A percentile compares a stretch with the other conserved stretches of the same genome.
Conservation (phyloP, 2,113 vertebrate species). For the Junco hyemalis region DNA sequence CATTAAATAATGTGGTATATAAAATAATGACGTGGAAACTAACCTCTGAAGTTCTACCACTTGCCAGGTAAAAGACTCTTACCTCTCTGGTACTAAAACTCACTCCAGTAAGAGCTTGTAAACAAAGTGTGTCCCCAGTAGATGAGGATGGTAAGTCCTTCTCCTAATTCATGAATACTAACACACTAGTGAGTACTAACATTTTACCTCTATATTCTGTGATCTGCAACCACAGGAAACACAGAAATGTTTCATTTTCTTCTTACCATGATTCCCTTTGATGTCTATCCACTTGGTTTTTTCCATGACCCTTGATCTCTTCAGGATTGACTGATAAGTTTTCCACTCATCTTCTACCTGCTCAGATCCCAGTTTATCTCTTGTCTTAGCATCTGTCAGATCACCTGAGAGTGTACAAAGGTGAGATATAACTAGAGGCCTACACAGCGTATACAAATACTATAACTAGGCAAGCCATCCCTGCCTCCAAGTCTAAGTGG, state of each 20-base stretch:
- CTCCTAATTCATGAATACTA: not conserved
- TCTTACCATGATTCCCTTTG: slow-evolving; percentile 94
- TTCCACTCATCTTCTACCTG: slow-evolving; percentile 95
- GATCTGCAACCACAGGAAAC: not conserved
- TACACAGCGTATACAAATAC: not conserved
- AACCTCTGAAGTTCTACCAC: not conserved
- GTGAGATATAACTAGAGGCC: not conserved
- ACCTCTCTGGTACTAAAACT: not conserved
- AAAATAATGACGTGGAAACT: not conserved
- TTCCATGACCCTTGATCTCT: slow-evolving; percentile 89
- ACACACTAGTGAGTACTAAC: not conserved
- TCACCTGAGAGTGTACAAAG: slow-evolving; percentile 80
- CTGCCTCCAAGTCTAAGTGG: not conserved
- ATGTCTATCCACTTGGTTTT: slow-evolving; percentile 96
- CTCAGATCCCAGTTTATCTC: slow-evolving; percentile 88
- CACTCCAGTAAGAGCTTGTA: not conserved
- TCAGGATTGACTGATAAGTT: slow-evolving; percentile 88
- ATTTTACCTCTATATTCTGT: not conserved
- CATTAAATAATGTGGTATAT: not conserved
- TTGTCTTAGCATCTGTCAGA: slow-evolving; percentile 92
- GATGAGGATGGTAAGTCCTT: not conserved
- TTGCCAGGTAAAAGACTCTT: not conserved
- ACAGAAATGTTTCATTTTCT: not conserved
- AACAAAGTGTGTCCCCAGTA: not conserved
- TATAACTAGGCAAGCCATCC: not conserved